These are phyloP conservation scores for Miichthys miiuy DNA, from an alignment of 2,797 vertebrate species.

Conservation along the genomic window DNA sequence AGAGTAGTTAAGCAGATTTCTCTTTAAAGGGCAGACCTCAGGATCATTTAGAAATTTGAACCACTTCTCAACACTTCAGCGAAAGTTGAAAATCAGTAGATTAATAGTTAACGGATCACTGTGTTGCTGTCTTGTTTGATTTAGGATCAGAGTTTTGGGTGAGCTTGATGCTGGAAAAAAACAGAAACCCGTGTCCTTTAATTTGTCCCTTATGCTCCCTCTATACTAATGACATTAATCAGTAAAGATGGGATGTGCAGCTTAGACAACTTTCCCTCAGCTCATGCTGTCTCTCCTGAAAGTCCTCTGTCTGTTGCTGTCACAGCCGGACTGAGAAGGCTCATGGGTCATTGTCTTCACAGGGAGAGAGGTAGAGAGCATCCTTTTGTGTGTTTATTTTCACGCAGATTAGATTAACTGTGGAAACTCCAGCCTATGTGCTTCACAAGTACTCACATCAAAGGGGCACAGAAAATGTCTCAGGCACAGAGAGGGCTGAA, in stretches of 20 bases:
- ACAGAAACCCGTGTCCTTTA: constrained; percentile 37
- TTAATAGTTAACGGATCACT: constrained; percentile 18
- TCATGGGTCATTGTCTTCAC: constrained; percentile 59
- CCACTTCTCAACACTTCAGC: constrained; percentile 30
- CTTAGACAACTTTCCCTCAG: constrained; percentile 33
- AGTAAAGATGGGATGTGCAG: constrained; percentile 41
- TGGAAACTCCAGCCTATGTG: constrained; percentile 57
- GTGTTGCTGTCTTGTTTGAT: constrained; percentile 31
- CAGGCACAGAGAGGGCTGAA: constrained; percentile 38
- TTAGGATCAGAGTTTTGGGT: constrained; percentile 27
- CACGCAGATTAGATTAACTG: constrained; percentile 75
- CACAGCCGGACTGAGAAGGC: constrained; percentile 40
- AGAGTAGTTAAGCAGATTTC: constrained; percentile 61
- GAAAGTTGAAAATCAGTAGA: constrained; percentile 10
- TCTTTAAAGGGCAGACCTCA: constrained; percentile 37
- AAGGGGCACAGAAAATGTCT: constrained; percentile 61
- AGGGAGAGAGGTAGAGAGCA: constrained; percentile 35
- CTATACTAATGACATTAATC: constrained; percentile 61
- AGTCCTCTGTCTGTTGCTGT: constrained; percentile 40
- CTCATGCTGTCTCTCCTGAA: constrained; percentile 38
- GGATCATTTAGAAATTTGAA: constrained; percentile 42
- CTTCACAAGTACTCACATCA: constrained; percentile 68
- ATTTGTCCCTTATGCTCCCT: constrained; percentile 53
- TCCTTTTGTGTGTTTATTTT: constrained; percentile 80
- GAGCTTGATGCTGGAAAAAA: constrained; percentile 11